Evolutionary conservation across 2,113 vertebrate genomes (phyloP).

Genomic region (Pterocles gutturalis): DNA sequence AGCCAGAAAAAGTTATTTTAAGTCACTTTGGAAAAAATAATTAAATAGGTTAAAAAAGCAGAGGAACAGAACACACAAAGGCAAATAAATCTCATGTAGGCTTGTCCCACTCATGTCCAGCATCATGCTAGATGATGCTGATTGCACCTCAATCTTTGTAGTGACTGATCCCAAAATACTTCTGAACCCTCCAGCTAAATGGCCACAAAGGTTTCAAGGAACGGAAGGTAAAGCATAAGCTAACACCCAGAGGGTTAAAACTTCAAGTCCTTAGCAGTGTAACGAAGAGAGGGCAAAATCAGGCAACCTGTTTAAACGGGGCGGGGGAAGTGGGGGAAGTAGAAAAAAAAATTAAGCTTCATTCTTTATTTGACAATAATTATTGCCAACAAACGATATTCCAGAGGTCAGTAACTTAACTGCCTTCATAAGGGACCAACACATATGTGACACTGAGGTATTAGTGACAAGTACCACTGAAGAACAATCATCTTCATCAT

Average conservation of each 20-base stretch:
- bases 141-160: background rate
- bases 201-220: constrained; percentile 7
- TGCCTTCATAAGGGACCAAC: background rate
- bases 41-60: background rate
- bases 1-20: background rate
- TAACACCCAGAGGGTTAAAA: background rate
- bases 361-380: background rate
- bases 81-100: background rate
- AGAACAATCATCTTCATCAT: background rate
- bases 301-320: background rate
- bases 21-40: background rate
- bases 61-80: background rate
- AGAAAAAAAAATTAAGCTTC: background rate
- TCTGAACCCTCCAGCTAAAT: background rate
- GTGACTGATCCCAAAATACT: background rate
- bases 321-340: background rate
- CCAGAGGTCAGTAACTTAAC: background rate
- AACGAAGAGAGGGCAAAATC: constrained; percentile 2
- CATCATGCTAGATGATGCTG: background rate
- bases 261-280: background rate
- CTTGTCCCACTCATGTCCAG: background rate
- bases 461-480: background rate
- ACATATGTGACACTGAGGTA: background rate
- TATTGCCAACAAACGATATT: background rate
- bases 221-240: background rate